These are phyloP conservation scores for Isoperla grammatica DNA, from an alignment of 2,888 invertebrate genomes.

Conservation along the genomic window DNA sequence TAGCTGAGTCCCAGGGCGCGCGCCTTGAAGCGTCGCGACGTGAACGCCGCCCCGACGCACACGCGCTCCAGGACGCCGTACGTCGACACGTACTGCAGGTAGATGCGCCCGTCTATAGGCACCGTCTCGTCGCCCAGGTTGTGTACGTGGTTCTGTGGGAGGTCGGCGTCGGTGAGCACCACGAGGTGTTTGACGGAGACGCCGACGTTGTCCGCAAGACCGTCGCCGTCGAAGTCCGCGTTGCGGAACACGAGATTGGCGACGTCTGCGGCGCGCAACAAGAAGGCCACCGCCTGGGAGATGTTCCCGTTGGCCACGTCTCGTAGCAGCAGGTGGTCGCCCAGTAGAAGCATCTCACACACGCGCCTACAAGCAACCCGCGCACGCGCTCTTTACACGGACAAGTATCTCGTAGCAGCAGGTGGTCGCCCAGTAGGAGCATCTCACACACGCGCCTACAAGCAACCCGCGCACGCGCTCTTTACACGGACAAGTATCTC, in stretches of 20 bases:
- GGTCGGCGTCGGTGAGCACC: conserved; percentile 45
- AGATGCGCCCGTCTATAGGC: conserved; percentile 43
- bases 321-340: conserved; percentile 48
- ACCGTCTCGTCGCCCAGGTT: conserved; percentile 37
- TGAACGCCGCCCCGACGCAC: conserved; percentile 50
- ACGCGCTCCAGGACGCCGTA: conserved; percentile 47
- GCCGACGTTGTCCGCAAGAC: conserved; percentile 51
- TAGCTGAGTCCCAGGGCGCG: conserved; percentile 43
- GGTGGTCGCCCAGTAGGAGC: too few relatives aligned
- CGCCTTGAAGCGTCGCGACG: conserved; percentile 49
- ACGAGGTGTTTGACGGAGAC: conserved; percentile 50
- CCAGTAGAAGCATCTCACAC: conserved; percentile 48
- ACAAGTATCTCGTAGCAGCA: too few relatives aligned
- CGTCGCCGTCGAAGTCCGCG: conserved; percentile 51
- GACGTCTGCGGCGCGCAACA: conserved; percentile 49
- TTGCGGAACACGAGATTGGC: conserved; percentile 52
- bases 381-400: too few relatives aligned
- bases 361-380: conserved; percentile 5
- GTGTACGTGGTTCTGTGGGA: conserved; percentile 43
- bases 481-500: too few relatives aligned
- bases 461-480: too few relatives aligned
- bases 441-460: too few relatives aligned
- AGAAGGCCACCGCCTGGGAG: conserved; percentile 45
- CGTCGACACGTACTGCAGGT: conserved; percentile 45
- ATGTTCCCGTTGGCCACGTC: conserved; percentile 47